Evolutionary conservation across 2,797 vertebrate genomes (phyloP).

Genomic region (Diceros bicornis): DNA sequence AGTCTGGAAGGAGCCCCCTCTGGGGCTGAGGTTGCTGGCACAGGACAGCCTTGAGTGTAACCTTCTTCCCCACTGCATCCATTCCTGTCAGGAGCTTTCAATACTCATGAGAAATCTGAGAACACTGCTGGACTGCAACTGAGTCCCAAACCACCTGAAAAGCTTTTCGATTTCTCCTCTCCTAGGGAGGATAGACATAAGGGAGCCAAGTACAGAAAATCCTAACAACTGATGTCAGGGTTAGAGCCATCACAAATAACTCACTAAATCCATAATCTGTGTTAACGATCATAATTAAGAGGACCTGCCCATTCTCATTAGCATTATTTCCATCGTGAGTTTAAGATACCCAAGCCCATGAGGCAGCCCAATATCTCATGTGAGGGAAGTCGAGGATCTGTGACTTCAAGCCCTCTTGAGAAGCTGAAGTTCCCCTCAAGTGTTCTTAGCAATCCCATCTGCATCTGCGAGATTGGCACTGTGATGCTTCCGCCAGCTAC

Average conservation of each 20-base stretch:
- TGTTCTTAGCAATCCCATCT: neutral
- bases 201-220: neutral
- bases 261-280: neutral
- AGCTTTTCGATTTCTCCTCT: neutral
- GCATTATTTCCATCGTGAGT: neutral
- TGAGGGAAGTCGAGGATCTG: neutral
- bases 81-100: neutral
- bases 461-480: neutral
- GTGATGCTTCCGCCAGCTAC: neutral
- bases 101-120: neutral
- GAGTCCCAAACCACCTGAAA: neutral
- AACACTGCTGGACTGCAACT: neutral
- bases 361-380: neutral
- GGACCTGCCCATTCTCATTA: neutral
- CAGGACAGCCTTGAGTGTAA: neutral
- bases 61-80: too few relatives aligned
- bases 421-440: neutral
- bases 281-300: neutral
- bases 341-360: neutral
- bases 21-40: neutral
- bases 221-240: neutral
- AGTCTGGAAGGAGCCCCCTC: neutral
- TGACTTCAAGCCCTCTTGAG: neutral
- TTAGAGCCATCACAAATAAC: constrained; percentile 14
- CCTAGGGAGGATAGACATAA: neutral